Conservation (phyloP, 30 jellyfish, hydroid and myxozoan species). For the Pelagia noctiluca region DNA sequence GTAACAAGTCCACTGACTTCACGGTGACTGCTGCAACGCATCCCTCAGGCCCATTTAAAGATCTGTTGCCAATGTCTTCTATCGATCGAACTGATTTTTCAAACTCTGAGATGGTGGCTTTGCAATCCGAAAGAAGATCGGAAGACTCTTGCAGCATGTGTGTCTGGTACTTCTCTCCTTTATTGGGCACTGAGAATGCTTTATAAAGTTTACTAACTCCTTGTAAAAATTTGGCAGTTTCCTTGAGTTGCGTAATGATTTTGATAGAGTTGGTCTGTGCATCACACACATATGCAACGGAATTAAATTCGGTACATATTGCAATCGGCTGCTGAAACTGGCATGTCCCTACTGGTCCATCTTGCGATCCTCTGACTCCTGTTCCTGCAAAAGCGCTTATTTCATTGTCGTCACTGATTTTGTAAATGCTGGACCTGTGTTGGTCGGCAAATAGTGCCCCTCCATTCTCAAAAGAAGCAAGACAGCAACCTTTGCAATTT, state of each 20-base stretch:
- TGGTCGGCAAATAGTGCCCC: slow-evolving; percentile 37
- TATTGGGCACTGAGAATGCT: slow-evolving; percentile 26
- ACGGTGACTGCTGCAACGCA: slow-evolving; percentile 38
- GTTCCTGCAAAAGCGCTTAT: slow-evolving; percentile 26
- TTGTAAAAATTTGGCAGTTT: slow-evolving; percentile 14
- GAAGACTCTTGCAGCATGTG: slow-evolving; percentile 27
- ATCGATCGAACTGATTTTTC: slow-evolving; percentile 15
- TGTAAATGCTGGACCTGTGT: slow-evolving; percentile 27
- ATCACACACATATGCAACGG: slow-evolving; percentile 30
- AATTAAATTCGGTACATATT: slow-evolving; percentile 12
- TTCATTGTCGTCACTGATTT: slow-evolving; percentile 7
- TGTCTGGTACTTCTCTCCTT: slow-evolving; percentile 15
- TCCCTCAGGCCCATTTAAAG: slow-evolving; percentile 43
- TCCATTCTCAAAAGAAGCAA: slow-evolving; percentile 23
- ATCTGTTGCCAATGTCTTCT: slow-evolving; percentile 22
- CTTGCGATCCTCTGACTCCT: slow-evolving; percentile 24
- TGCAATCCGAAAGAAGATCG: not conserved
- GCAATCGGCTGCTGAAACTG: slow-evolving; percentile 29
- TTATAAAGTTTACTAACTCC: slow-evolving; percentile 25
- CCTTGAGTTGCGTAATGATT: slow-evolving; percentile 24
- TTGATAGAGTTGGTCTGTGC: slow-evolving; percentile 18
- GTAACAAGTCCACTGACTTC: slow-evolving; percentile 42
- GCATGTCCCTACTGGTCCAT: slow-evolving; percentile 35
- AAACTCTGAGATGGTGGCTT: not conserved
- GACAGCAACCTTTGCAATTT: slow-evolving; percentile 27